These are phyloP conservation scores for Teleogryllus oceanicus DNA, from an alignment of 2,888 invertebrate genomes.

Conservation along the genomic window DNA sequence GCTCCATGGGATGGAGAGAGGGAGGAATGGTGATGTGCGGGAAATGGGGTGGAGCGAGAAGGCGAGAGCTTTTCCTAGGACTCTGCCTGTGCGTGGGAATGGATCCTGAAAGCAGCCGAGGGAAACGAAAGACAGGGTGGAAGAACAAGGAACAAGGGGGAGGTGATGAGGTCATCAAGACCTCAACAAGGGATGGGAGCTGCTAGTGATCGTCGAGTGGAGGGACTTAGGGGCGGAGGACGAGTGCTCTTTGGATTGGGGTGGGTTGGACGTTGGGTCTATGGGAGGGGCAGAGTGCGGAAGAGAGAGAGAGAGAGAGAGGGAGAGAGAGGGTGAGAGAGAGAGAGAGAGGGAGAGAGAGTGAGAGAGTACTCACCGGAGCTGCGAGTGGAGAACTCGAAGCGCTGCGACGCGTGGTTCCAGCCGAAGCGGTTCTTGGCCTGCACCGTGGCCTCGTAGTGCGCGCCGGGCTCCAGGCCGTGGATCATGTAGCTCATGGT, in stretches of 20 bases:
- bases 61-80: not conserved
- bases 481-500: conserved; percentile 64
- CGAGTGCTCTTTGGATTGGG: not conserved
- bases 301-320: not conserved
- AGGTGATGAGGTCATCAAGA: not conserved
- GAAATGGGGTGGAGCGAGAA: no score
- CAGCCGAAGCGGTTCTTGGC: conserved; percentile 66
- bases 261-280: no score
- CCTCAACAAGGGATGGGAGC: not conserved
- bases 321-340: not conserved
- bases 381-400: conserved; percentile 61
- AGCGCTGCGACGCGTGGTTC: conserved; percentile 61
- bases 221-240: not conserved
- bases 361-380: conserved; percentile 51
- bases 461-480: conserved; percentile 61
- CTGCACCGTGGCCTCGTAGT: conserved; percentile 64
- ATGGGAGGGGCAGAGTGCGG: no score
- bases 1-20: no score
- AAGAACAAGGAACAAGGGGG: no score
- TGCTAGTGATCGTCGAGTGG: not conserved
- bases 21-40: no score
- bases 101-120: no score
- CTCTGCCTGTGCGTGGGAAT: no score
- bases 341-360: not conserved
- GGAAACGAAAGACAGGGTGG: not conserved